phyloP scores from a whole-genome alignment of 2,797 vertebrate genomes.

The Pseudochromis fuscus region DNA sequence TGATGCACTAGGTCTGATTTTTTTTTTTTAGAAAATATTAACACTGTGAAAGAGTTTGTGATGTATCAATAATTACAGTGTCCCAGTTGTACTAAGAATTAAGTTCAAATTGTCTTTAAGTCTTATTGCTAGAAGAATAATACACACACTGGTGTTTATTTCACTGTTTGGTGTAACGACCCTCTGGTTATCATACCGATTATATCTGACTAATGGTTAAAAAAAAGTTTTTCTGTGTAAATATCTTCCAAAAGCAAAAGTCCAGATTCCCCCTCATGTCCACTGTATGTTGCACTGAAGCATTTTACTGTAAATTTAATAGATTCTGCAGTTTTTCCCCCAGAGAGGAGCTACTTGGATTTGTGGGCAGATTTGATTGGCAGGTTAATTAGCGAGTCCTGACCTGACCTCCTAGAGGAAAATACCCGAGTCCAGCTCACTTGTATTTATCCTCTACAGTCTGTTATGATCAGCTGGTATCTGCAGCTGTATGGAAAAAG shows the following conservation, averaged over 20 bases:
- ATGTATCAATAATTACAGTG: background rate
- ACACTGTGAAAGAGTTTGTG: too few relatives aligned
- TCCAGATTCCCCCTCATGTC: background rate
- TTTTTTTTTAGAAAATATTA: too few relatives aligned
- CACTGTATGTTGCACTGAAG: background rate
- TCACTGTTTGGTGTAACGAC: background rate
- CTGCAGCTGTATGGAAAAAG: background rate
- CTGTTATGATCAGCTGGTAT: conserved; percentile 23
- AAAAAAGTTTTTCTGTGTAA: background rate
- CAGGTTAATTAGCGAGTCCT: conserved; percentile 73
- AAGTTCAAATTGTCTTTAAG: background rate
- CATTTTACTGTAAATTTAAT: conserved; percentile 9
- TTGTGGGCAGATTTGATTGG: conserved; percentile 66
- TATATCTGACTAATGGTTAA: background rate
- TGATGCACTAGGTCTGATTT: too few relatives aligned
- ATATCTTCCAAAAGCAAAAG: background rate
- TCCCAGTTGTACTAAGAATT: too few relatives aligned
- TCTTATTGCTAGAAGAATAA: background rate
- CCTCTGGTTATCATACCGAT: background rate
- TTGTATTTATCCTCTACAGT: conserved; percentile 24
- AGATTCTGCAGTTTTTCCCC: conserved; percentile 6
- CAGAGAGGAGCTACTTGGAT: conserved; percentile 4
- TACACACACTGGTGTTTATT: background rate
- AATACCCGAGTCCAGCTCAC: conserved; percentile 30
- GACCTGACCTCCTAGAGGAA: conserved; percentile 41